Base-by-base conservation (phyloP, 1,140 invertebrate species). In the Ectropis grisescens region DNA sequence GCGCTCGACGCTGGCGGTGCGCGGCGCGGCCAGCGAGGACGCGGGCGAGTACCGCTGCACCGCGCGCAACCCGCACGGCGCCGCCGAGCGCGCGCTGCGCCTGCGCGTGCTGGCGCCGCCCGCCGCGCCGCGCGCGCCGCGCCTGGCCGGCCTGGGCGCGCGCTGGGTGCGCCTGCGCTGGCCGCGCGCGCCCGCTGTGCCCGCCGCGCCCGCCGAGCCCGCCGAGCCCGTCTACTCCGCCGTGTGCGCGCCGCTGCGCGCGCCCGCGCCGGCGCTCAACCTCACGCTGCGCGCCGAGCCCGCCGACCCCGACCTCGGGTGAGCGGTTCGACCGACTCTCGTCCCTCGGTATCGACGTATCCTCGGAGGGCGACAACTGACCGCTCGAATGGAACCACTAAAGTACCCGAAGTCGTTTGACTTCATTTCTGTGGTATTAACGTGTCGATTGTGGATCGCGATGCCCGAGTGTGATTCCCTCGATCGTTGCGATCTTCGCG, bases 1-100 rank as follows among this genome's bases (percentile, higher is more conserved):
- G n/a, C n/a, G n/a, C n/a, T n/a, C n/a, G n/a, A n/a, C n/a, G n/a
- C n/a, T n/a, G n/a, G n/a, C n/a, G 89, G 88, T 90, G 24, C 82
- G 81, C 11, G 83, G 84, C 12, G 88, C 87, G 13, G 88, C 89
- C 66, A 84, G 89, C 16, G 85, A 86, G 36, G 93, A 96, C 75
- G 92, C 92, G 0, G 93, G 91, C 2, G 86, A 90, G 27, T 96
- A 95, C 76, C 88, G 89, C 12, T 96, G 95, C 65, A 85, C 87
- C 5, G 93, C 93, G 0, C 87, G 88, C 48, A 96, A 97, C 74
- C 86, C 86, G 1, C 92, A 89, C 59, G 94, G 94, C 1, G 85
- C 88, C 23, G 92, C 92, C 54, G 91, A 93, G 46, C 11, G n/a
- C 7, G 23, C 14, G n/a, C 2, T 26, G 19, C 28, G 9, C 25